Percentiles rank a stretch among this genome's conserved stretches.
Evolutionary conservation across 1,140 invertebrate genomes (phyloP).

Genomic region (Varroa destructor): DNA sequence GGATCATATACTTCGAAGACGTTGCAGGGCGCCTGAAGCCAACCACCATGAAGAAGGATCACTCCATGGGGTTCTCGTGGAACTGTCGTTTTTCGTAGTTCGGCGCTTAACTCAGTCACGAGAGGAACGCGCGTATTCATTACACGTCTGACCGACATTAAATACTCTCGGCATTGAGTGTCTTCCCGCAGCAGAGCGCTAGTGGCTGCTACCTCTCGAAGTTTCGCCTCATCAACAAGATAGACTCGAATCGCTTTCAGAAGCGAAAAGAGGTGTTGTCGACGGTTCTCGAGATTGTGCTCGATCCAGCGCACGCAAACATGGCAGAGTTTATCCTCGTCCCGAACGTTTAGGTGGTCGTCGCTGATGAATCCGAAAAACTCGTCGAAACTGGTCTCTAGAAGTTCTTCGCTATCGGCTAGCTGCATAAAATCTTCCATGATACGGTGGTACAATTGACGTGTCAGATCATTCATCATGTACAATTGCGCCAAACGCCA

Average conservation of each 20-base stretch:
- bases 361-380: constrained; percentile 47
- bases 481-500: neutral
- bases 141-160: constrained; percentile 37
- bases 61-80: neutral
- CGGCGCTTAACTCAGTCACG: constrained; percentile 38
- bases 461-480: constrained; percentile 2
- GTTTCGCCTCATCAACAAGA: constrained; percentile 51
- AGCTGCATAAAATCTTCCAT: constrained; percentile 15
- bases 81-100: neutral
- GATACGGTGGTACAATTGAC: constrained; percentile 5
- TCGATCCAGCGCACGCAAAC: constrained; percentile 53
- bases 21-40: constrained; percentile 19
- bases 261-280: constrained; percentile 46
- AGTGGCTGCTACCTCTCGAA: constrained; percentile 47
- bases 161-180: constrained; percentile 34
- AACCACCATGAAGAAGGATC: constrained; percentile 1
- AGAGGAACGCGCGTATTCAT: constrained; percentile 40
- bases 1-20: constrained; percentile 19
- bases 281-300: constrained; percentile 43
- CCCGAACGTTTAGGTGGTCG: constrained; percentile 56
- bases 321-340: constrained; percentile 54
- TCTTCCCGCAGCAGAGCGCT: constrained; percentile 37
- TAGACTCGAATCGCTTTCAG: constrained; percentile 53
- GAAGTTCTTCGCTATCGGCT: constrained; percentile 41
- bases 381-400: constrained; percentile 45